Evolutionary conservation across 2,113 vertebrate species (phyloP).

Genomic region (sheep (Ovis aries)): DNA sequence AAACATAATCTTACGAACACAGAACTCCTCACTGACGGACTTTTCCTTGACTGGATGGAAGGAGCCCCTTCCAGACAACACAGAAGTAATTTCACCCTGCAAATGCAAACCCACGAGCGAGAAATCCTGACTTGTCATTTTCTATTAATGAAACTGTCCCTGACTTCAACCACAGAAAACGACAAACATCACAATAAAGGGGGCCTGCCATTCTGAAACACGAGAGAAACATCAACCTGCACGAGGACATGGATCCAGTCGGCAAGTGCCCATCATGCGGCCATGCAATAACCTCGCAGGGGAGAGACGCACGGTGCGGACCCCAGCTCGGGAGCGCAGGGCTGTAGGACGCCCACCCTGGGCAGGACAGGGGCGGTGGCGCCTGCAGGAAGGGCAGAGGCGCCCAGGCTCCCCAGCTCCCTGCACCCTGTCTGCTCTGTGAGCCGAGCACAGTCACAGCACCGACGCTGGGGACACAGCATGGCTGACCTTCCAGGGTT

Average conservation of each 20-base stretch:
- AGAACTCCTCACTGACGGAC: background rate
- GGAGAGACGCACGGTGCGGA: fast-evolving
- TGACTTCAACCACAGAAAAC: background rate
- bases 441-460: background rate
- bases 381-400: background rate
- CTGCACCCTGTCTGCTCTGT: background rate
- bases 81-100: background rate
- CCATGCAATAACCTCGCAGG: fast-evolving
- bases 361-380: fast-evolving
- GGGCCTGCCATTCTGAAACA: background rate
- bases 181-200: background rate
- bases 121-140: background rate
- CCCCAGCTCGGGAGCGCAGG: fast-evolving
- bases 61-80: background rate
- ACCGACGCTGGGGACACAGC: background rate
- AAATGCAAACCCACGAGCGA: background rate
- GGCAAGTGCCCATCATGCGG: background rate
- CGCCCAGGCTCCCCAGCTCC: background rate
- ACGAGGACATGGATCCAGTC: background rate
- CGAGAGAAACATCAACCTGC: background rate
- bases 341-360: background rate
- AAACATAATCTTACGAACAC: background rate
- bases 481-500: background rate
- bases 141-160: background rate
- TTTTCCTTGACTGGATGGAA: background rate